Conservation (phyloP, 2,797 vertebrate genomes). For the Tamandua tetradactyla region DNA sequence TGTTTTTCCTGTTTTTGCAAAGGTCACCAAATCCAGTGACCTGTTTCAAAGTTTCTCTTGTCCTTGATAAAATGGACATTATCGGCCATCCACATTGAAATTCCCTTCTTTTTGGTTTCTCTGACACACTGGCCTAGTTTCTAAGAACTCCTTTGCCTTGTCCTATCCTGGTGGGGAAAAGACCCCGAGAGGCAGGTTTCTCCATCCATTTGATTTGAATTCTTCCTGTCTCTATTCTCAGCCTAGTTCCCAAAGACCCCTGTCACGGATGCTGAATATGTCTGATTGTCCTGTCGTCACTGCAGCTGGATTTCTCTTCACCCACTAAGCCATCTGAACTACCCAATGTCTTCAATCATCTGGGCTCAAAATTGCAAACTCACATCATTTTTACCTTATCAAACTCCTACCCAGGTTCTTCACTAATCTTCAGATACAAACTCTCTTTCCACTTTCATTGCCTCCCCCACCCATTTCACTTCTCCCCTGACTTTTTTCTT, state of each 20-base stretch:
- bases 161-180: background rate
- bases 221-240: background rate
- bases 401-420: background rate
- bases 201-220: background rate
- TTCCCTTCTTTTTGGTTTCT: background rate
- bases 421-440: background rate
- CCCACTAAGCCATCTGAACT: background rate
- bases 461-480: background rate
- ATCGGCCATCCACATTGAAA: background rate
- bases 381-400: background rate
- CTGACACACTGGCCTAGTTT: background rate
- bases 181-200: background rate
- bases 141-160: background rate
- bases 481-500: too few species aligned
- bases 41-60: background rate
- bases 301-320: background rate
- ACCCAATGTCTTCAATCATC: background rate
- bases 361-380: background rate
- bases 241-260: background rate
- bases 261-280: background rate
- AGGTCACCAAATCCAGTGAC: background rate
- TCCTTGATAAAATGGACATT: background rate
- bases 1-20: constrained; percentile 9
- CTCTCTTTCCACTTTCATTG: background rate
- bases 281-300: background rate